Percentiles rank a stretch among this genome's conserved stretches.
Evolutionary conservation across 2,888 invertebrate genomes (phyloP).

Genomic region (Tetranychus piercei): DNA sequence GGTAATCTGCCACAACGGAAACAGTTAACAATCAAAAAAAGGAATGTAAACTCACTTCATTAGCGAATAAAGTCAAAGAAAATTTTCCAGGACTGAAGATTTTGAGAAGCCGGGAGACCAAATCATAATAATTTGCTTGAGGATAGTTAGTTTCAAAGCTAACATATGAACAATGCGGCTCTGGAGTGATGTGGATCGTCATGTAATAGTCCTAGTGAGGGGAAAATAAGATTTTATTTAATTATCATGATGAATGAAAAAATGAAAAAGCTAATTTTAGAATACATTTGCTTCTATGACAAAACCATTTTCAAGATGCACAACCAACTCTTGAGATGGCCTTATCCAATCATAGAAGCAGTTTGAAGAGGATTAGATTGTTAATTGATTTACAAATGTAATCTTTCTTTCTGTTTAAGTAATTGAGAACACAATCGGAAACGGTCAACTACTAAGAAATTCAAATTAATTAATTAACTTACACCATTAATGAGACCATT

Average conservation of each 20-base stretch:
- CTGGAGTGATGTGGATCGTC: constrained; percentile 98
- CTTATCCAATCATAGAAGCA: too few species aligned
- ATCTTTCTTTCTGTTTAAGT: too few species aligned
- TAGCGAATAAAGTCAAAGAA: constrained; percentile 81
- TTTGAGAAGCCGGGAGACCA: constrained; percentile 61
- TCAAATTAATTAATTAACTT: constrained; percentile 35
- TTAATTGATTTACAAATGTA: too few species aligned
- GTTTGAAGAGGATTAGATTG: too few species aligned
- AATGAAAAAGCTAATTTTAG: neutral
- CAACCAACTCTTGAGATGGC: too few species aligned
- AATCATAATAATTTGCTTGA: constrained; percentile 51
- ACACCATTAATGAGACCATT: constrained; percentile 86
- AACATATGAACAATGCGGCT: constrained; percentile 77
- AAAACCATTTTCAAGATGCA: too few species aligned
- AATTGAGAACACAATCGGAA: too few species aligned
- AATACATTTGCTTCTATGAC: too few species aligned
- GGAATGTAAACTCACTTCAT: constrained; percentile 46
- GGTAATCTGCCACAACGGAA: neutral
- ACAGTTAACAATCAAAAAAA: neutral
- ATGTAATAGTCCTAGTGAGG: constrained; percentile 70
- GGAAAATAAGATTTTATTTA: neutral
- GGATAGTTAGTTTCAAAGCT: constrained; percentile 77
- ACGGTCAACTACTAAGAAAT: neutral
- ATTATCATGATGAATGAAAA: neutral
- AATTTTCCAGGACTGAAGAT: constrained; percentile 80